phyloP scores from a whole-genome alignment of 2,888 invertebrate genomes.

The Monochamus alternatus region DNA sequence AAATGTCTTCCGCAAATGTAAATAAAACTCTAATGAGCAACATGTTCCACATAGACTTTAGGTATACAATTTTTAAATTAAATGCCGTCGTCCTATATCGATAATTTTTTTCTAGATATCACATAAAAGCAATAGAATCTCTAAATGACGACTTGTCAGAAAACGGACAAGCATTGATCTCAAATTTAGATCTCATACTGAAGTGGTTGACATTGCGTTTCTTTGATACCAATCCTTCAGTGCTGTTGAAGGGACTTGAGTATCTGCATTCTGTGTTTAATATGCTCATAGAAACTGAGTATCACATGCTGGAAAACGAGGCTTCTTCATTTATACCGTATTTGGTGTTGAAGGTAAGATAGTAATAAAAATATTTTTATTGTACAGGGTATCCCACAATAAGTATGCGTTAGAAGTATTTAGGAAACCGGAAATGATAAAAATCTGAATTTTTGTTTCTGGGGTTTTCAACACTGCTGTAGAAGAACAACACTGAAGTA shows the following conservation, averaged over 20 bases:
- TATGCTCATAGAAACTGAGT: slow-evolving; percentile 84
- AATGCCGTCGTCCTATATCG: slow-evolving; percentile 13
- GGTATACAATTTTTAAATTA: slow-evolving; percentile 69
- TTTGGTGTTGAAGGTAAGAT: slow-evolving; percentile 87
- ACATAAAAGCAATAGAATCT: slow-evolving; percentile 94
- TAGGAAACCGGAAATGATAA: too few relatives aligned
- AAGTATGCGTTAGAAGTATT: too few relatives aligned
- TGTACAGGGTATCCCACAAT: too few relatives aligned
- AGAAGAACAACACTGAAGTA: too few relatives aligned
- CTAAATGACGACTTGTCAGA: slow-evolving; percentile 87
- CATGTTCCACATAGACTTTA: slow-evolving; percentile 96
- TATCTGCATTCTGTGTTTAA: slow-evolving; percentile 90
- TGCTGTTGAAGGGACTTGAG: slow-evolving; percentile 95
- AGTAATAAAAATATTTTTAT: too few relatives aligned
- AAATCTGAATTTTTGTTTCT: too few relatives aligned
- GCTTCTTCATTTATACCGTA: slow-evolving; percentile 96
- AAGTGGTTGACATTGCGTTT: slow-evolving; percentile 98
- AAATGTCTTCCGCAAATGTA: slow-evolving; percentile 91
- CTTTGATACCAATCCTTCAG: slow-evolving; percentile 99
- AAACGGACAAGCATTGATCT: slow-evolving; percentile 86
- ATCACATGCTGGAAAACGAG: slow-evolving; percentile 92
- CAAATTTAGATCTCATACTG: slow-evolving; percentile 94
- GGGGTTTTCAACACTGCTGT: too few relatives aligned
- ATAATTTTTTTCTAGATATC: slow-evolving; percentile 78
- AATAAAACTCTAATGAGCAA: slow-evolving; percentile 90